Evolutionary conservation across 2,113 vertebrate species (phyloP).

Genomic region (Psettodes erumei): DNA sequence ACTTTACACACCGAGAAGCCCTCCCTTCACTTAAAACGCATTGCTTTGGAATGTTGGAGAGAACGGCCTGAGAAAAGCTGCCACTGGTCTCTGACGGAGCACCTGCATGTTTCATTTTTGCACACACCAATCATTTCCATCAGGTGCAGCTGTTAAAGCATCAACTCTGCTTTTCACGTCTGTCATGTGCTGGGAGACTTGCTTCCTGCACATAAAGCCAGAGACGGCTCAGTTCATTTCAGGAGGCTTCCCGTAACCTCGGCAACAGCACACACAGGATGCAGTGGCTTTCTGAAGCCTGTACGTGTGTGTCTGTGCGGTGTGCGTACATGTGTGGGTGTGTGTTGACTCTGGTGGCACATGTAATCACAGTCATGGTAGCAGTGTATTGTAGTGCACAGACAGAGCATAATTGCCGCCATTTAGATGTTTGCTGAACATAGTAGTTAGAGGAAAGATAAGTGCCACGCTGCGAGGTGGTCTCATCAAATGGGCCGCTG

Average conservation of each 20-base stretch:
- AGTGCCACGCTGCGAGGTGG: slow-evolving; percentile 55
- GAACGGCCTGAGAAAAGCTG: background rate
- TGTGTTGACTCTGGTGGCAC: slow-evolving; percentile 11
- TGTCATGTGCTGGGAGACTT: no score
- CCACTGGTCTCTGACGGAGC: no score
- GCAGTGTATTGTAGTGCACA: slow-evolving; percentile 15
- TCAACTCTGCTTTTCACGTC: no score
- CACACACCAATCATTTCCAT: background rate
- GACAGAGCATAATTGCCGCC: slow-evolving; percentile 33
- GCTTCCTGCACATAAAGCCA: no score
- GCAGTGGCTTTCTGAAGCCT: background rate
- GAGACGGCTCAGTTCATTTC: background rate
- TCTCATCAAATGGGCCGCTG: slow-evolving; percentile 52
- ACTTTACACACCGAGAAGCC: no score
- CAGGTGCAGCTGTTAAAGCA: background rate
- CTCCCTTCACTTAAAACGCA: no score
- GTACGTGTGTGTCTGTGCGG: no score
- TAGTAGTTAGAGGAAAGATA: slow-evolving; percentile 45
- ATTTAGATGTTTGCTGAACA: slow-evolving; percentile 46
- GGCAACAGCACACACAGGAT: slow-evolving; percentile 24
- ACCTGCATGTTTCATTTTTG: no score
- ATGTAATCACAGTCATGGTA: slow-evolving; percentile 44
- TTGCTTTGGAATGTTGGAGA: no score
- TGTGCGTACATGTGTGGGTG: background rate
- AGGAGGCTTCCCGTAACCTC: slow-evolving; percentile 16